Evolutionary conservation across 2,113 vertebrate genomes (phyloP).

Genomic region (Cisticola juncidis): DNA sequence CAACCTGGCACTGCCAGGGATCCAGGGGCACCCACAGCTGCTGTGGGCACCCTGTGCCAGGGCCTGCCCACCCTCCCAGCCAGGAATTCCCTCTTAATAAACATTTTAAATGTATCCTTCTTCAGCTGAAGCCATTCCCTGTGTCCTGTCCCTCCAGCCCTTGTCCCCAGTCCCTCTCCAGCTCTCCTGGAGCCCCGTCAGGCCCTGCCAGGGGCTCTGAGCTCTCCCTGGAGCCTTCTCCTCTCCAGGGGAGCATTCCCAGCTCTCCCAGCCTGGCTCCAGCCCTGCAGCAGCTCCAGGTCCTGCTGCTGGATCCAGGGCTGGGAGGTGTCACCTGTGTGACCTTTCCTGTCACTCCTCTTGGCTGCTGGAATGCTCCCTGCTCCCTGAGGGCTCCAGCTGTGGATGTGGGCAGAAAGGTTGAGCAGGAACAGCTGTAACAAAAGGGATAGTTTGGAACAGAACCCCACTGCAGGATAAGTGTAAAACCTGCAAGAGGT

Average conservation of each 20-base stretch:
- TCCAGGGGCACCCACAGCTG: background rate
- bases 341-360: background rate
- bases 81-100: background rate
- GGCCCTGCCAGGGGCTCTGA: background rate
- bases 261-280: background rate
- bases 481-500: background rate
- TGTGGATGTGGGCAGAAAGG: background rate
- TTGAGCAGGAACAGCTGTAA: fast-evolving
- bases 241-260: background rate
- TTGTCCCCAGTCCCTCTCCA: background rate
- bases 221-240: background rate
- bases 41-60: background rate
- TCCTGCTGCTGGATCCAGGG: background rate
- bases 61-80: fast-evolving
- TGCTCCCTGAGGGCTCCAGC: fast-evolving
- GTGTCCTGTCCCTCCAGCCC: background rate
- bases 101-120: background rate
- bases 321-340: background rate
- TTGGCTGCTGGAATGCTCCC: background rate
- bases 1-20: background rate
- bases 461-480: background rate
- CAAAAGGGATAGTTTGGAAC: fast-evolving
- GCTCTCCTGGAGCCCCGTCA: background rate
- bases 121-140: background rate
- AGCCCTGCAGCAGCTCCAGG: background rate